Evolutionary conservation across 2,888 invertebrate species (phyloP).

Genomic region (Agrotis segetum): DNA sequence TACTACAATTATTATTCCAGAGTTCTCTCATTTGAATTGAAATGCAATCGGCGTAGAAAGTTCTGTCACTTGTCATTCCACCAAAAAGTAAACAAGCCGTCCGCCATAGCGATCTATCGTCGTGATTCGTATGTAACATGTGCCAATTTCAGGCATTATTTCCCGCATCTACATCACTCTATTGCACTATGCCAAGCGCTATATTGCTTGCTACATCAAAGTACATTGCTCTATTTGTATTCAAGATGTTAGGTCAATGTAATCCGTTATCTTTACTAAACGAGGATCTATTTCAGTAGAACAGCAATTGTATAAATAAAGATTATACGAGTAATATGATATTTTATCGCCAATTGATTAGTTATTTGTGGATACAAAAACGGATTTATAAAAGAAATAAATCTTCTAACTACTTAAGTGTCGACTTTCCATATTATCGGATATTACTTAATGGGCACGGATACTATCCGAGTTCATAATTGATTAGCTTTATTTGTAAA

Average conservation of each 20-base stretch:
- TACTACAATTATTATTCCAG: too few species aligned
- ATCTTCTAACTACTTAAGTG: slow-evolving; percentile 23
- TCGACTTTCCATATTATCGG: slow-evolving; percentile 13
- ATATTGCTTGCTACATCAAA: slow-evolving; percentile 27
- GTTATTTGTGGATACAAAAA: background rate
- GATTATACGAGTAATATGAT: background rate
- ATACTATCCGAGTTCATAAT: slow-evolving; percentile 40
- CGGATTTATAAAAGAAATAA: slow-evolving; percentile 6
- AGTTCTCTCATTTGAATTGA: too few species aligned
- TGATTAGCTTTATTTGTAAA: slow-evolving; percentile 53
- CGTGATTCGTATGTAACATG: slow-evolving; percentile 31
- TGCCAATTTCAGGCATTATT: slow-evolving; percentile 35
- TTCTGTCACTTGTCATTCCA: background rate
- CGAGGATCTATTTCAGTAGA: slow-evolving; percentile 5
- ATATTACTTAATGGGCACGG: slow-evolving; percentile 24
- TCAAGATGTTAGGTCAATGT: slow-evolving; percentile 17
- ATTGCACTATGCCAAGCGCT: slow-evolving; percentile 42
- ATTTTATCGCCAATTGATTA: background rate
- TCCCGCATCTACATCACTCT: slow-evolving; percentile 13
- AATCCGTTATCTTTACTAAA: background rate
- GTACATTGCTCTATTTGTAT: slow-evolving; percentile 29
- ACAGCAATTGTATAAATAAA: background rate
- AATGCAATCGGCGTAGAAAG: background rate
- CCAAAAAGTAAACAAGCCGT: slow-evolving; percentile 32
- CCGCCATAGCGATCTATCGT: slow-evolving; percentile 14